Base-by-base conservation (phyloP, 2,113 vertebrate genomes). In the Pygoscelis adeliae region DNA sequence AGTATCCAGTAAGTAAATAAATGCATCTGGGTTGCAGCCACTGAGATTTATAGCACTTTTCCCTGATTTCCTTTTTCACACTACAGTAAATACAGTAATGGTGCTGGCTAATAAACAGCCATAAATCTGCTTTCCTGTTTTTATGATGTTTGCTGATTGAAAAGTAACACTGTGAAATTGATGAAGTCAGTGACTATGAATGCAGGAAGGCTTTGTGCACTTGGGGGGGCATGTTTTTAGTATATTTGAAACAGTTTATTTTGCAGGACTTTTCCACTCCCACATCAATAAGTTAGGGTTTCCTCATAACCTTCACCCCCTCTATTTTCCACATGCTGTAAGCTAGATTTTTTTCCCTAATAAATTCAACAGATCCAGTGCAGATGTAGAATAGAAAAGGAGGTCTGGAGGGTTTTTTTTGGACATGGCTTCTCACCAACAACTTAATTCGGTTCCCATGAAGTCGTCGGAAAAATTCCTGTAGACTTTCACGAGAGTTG, bases 1-100 rank as follows among this genome's bases (percentile, higher is more conserved):
- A 95, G 83, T 91, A 96, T 92, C 96, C 96, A 97, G 93, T 80
- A 97, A 96, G 94, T 97, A 97, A 97, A 97, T 96, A 97, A 97
- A 97, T 96, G 93, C 94, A 97, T 96, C 96, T 97, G 95, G 92
- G 97, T 95, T 96, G 94, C 95, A 97, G 89, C 74, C 84, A 87
- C 89, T 23, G 70, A 97, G 97, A 96, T 97, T 96, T 97, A 96
- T 94, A 96, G 87, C 87, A 87, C 89, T 93, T 84, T 84, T 76
- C 40, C 66, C 87, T 6, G 74, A 96, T 96, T 96, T 97, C 91
- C 86, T 96, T 94, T 97, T 97, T 96, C 96, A 96, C 96, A 96
- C 96, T 97, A 96, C 94, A 97, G 94, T 97, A 97, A 97, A 96
- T 96, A 96, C 93, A 96, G 91, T 95, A 97, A 97, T 94, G 91